Conservation (phyloP, 1,140 invertebrate species). For the Pissodes strobi region DNA sequence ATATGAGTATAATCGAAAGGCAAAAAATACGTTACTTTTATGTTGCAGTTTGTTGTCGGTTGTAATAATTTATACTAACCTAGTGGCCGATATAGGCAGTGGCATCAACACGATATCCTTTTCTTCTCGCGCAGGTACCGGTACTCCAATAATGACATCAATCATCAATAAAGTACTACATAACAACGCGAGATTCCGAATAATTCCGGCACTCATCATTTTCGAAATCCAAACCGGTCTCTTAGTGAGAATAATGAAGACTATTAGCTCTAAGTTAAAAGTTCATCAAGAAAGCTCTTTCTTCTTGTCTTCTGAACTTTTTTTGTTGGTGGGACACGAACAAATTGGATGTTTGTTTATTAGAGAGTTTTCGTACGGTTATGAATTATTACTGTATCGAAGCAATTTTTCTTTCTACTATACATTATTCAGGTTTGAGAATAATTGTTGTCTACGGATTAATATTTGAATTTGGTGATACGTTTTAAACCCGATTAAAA, state of each 20-base stretch:
- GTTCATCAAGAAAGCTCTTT: conserved; percentile 9
- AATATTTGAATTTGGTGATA: too few species aligned
- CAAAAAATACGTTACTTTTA: too few species aligned
- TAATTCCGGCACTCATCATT: neutral
- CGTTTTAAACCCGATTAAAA: too few species aligned
- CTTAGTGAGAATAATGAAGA: conserved; percentile 3
- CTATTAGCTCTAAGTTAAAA: neutral
- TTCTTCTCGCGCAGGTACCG: conserved; percentile 1
- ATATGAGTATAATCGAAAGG: too few species aligned
- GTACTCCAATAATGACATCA: conserved; percentile 1
- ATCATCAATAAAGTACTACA: conserved; percentile 2
- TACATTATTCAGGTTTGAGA: too few species aligned
- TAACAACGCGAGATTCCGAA: conserved; percentile 1
- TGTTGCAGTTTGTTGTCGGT: too few species aligned
- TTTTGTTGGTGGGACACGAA: conserved; percentile 12
- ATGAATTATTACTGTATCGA: too few species aligned
- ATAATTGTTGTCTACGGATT: too few species aligned
- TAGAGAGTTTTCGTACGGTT: neutral
- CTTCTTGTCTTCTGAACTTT: conserved; percentile 9
- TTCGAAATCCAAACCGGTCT: conserved; percentile 7
- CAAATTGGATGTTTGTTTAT: conserved; percentile 5
- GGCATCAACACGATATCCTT: conserved; percentile 4
- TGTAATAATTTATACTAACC: conserved; percentile 13
- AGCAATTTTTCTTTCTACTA: too few species aligned
- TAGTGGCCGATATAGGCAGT: neutral